A percentile compares a stretch with the other conserved stretches of the same genome.
Evolutionary conservation across 2,888 invertebrate species (phyloP).

Genomic region (Monopis laevigella): DNA sequence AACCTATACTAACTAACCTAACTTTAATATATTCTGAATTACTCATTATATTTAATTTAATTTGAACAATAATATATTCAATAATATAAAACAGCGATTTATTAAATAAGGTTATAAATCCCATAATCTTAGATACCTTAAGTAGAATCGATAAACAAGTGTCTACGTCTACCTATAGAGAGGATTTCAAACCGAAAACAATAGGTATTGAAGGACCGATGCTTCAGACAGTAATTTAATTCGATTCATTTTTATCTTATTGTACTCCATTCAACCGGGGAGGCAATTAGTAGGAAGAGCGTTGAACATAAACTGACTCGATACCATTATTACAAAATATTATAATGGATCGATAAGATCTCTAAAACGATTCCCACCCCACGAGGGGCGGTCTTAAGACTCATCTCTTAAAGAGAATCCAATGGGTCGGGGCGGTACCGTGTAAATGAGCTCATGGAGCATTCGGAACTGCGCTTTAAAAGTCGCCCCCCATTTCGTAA

Average conservation of each 20-base stretch:
- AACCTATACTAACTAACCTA: too few relatives aligned
- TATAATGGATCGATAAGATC: slow-evolving; percentile 44
- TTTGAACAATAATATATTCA: too few relatives aligned
- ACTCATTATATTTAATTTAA: too few relatives aligned
- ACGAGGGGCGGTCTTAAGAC: slow-evolving; percentile 37
- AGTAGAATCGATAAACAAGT: too few relatives aligned
- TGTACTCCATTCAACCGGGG: slow-evolving; percentile 23
- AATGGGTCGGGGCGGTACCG: slow-evolving; percentile 26
- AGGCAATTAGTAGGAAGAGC: slow-evolving; percentile 40
- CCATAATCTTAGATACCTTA: too few relatives aligned
- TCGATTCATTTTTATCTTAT: slow-evolving; percentile 29
- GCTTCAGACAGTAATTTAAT: slow-evolving; percentile 26
- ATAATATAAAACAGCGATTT: too few relatives aligned
- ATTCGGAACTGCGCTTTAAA: too few relatives aligned
- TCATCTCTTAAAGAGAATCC: slow-evolving; percentile 35
- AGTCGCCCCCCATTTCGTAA: too few relatives aligned
- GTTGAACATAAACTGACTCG: slow-evolving; percentile 33
- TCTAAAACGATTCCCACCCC: slow-evolving; percentile 31
- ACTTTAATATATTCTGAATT: too few relatives aligned
- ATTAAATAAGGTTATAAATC: too few relatives aligned
- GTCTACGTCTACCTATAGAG: too few relatives aligned
- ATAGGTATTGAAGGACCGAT: slow-evolving; percentile 32
- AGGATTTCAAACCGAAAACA: slow-evolving; percentile 24
- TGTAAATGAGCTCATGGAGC: slow-evolving; percentile 21
- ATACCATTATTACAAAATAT: slow-evolving; percentile 41